Conservation (phyloP, 92 coral and sea anemone genomes). For the Zoanthus gigantus region DNA sequence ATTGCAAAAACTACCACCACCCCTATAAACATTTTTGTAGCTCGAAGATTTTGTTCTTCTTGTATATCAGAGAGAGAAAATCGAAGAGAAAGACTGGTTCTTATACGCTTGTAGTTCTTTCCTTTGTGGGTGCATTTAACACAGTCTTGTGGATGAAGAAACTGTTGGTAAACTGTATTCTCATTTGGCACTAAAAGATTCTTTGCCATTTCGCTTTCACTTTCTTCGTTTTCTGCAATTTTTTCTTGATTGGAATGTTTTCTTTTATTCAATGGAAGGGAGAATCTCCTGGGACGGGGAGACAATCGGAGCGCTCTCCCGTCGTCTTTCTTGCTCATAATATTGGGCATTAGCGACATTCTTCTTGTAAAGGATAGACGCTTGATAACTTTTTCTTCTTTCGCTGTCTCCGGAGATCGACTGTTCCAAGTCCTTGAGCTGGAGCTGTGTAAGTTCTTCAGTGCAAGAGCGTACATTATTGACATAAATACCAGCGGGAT, state of each 20-base stretch:
- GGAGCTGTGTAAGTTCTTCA: constrained; percentile 75
- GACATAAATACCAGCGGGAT: constrained; percentile 82
- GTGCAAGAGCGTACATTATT: constrained; percentile 80
- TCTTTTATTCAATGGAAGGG: constrained; percentile 26
- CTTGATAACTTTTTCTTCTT: not conserved
- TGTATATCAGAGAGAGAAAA: constrained; percentile 7
- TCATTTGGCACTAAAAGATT: not conserved
- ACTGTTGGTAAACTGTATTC: not conserved
- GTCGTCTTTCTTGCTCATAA: not conserved
- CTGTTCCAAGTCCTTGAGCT: constrained; percentile 61
- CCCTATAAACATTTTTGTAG: constrained; percentile 79
- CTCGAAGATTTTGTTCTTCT: constrained; percentile 69
- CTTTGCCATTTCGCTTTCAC: not conserved
- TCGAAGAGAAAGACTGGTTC: not conserved
- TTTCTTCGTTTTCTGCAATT: not conserved
- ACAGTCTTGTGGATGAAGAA: constrained; percentile 21
- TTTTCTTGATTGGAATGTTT: constrained; percentile 8
- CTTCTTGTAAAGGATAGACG: not conserved
- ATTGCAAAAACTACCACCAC: constrained; percentile 79
- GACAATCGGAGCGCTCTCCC: not conserved
- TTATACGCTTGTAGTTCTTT: not conserved
- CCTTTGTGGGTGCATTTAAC: not conserved
- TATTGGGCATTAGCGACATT: constrained; percentile 11
- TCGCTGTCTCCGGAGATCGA: constrained; percentile 16
- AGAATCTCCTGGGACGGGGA: constrained; percentile 20